Evolutionary conservation across 2,888 invertebrate species (phyloP).

Genomic region (Phlogophora meticulosa): DNA sequence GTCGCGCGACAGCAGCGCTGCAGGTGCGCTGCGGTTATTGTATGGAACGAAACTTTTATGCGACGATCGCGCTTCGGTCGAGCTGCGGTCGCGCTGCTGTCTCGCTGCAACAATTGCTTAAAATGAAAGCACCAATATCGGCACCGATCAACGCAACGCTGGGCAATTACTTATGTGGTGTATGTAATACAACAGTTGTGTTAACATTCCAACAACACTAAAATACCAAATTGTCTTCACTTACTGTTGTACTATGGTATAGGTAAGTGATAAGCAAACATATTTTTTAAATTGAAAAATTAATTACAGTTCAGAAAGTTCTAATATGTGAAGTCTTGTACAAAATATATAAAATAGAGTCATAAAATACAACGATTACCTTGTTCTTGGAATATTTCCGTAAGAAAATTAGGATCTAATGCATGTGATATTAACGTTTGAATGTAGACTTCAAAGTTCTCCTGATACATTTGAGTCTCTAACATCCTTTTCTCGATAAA

Average conservation of each 20-base stretch:
- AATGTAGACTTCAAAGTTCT: conserved; percentile 97
- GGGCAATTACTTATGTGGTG: neutral
- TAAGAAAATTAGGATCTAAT: conserved; percentile 96
- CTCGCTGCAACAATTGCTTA: conserved; percentile 62
- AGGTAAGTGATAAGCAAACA: conserved; percentile 12
- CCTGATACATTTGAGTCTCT: conserved; percentile 94
- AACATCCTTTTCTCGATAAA: conserved; percentile 94
- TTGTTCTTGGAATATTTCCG: conserved; percentile 97
- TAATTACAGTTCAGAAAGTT: too few species aligned
- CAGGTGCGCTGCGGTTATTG: conserved; percentile 57
- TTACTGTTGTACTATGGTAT: conserved; percentile 8
- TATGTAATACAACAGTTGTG: neutral
- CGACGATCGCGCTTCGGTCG: conserved; percentile 61
- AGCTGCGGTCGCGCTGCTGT: conserved; percentile 63
- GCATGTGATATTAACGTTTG: conserved; percentile 98
- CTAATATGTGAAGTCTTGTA: neutral
- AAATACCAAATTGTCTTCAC: conserved; percentile 17
- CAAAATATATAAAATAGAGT: conserved; percentile 5
- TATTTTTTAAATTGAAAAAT: neutral
- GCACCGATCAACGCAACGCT: conserved; percentile 34
- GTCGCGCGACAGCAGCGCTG: conserved; percentile 64
- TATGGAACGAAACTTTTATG: conserved; percentile 65
- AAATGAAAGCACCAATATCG: conserved; percentile 62
- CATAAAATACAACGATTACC: conserved; percentile 88
- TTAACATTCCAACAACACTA: conserved; percentile 3